Conservation (phyloP, 2,113 vertebrate genomes). For the Misgurnus mizolepis region DNA sequence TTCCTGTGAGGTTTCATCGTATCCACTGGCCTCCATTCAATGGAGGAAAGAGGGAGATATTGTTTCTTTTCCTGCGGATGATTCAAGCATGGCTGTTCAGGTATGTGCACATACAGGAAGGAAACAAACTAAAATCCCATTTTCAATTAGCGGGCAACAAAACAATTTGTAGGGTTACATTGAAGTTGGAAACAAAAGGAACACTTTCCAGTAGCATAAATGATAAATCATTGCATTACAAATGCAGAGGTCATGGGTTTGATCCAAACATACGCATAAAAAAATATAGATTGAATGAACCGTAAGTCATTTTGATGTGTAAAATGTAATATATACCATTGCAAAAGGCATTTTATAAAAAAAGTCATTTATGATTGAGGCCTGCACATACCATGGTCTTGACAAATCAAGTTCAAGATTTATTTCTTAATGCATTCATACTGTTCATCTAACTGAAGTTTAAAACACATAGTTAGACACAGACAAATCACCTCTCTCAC, state of each 20-base stretch:
- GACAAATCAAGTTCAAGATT: no score
- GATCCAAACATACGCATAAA: no score
- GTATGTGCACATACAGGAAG: slow-evolving; percentile 25
- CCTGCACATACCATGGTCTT: no score
- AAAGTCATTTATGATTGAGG: no score
- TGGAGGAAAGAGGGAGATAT: slow-evolving; percentile 61
- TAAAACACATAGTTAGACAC: not conserved
- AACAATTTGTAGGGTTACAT: not conserved
- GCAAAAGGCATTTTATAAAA: no score
- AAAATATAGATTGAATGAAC: no score
- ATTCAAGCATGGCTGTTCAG: slow-evolving; percentile 56
- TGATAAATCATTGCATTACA: no score
- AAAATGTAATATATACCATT: no score
- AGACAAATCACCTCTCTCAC: not conserved
- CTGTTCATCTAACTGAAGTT: not conserved
- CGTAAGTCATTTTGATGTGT: no score
- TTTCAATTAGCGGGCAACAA: not conserved
- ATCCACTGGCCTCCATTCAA: slow-evolving; percentile 57
- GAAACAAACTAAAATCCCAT: not conserved
- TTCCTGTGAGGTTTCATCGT: slow-evolving; percentile 61
- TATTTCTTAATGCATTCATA: not conserved
- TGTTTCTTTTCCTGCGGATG: slow-evolving; percentile 56
- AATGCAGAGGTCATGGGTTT: no score
- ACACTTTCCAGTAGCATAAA: no score
- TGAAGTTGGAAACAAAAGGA: not conserved